Evolutionary conservation across 2,888 invertebrate species (phyloP), one percentile per base, ranked within the genome.

Genomic region (Macropis europaea): DNA sequence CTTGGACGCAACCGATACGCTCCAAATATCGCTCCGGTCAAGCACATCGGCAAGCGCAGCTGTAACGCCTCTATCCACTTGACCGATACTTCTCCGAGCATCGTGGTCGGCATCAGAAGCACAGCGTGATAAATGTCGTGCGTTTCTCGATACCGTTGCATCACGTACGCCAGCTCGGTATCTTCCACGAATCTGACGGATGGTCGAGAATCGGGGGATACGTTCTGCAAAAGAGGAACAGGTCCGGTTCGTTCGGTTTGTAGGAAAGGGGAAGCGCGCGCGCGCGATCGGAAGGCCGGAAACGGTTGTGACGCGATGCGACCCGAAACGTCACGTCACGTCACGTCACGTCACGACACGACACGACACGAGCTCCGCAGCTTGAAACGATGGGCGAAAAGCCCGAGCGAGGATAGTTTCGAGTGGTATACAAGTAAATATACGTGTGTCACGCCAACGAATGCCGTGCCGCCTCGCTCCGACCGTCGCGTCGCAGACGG

Each of bases 1-100:
- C 96, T 97, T 60, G 97, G 95, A 82, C 94, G 94, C 11, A 99
- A 91, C 79, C 99, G 92, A 11, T 95, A 91, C 1, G 98, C 96
- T 9, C 99, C 99, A 92, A 98, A 97, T 62, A 99, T 92, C 0
- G 97, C 99, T 17, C 97, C 99, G 54, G 95, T 94, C 70, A 97
- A 92, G 87, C 99, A 99, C 99, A 99, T 99, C 0, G 99, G 99
- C 24, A 99, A 91, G 53, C 94, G 95, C 9, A 96, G 96, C 91
- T 99, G 99, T 63, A 99, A 93, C 0, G 96, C 99, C 92, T 99
- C 99, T 50, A 99, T 94, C 97, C 99, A 99, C 91, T 99, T 99
- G 3, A 99, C 96, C 9, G 97, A 94, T 4, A 99, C 97, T 93
- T 99, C 93, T 67, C 95, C 94, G 32, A 98, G 91, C 97, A 98